Percentiles rank a stretch among this genome's conserved stretches.
phyloP scores from a whole-genome alignment of 2,113 vertebrate genomes.

The Scolopax mira region DNA sequence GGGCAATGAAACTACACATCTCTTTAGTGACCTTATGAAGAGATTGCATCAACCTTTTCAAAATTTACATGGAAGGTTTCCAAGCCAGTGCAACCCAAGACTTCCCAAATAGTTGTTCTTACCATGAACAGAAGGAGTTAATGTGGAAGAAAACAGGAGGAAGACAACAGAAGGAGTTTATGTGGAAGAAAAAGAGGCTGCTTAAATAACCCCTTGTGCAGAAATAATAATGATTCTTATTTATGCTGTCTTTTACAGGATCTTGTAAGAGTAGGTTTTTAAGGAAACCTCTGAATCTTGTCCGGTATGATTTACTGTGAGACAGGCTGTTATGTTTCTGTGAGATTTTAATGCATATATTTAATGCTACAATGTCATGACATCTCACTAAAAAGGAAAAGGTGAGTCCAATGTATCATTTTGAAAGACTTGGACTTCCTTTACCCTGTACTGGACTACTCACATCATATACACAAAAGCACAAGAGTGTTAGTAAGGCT shows the following conservation, averaged over 20 bases:
- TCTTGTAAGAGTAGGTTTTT: neutral
- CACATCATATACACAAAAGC: neutral
- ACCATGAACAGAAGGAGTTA: neutral
- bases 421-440: neutral
- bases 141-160: neutral
- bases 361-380: neutral
- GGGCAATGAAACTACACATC: neutral
- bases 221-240: neutral
- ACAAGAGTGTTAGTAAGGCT: neutral
- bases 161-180: neutral
- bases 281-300: neutral
- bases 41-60: neutral
- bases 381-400: neutral
- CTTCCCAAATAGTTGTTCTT: neutral
- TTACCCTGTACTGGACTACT: neutral
- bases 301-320: neutral
- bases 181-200: neutral
- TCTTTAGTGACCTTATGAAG: neutral
- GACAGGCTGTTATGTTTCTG: neutral
- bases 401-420: neutral
- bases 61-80: neutral
- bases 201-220: neutral
- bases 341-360: neutral
- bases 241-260: neutral
- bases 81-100: neutral